Conservation (phyloP, 2,797 vertebrate species). For the Manis pentadactyla region DNA sequence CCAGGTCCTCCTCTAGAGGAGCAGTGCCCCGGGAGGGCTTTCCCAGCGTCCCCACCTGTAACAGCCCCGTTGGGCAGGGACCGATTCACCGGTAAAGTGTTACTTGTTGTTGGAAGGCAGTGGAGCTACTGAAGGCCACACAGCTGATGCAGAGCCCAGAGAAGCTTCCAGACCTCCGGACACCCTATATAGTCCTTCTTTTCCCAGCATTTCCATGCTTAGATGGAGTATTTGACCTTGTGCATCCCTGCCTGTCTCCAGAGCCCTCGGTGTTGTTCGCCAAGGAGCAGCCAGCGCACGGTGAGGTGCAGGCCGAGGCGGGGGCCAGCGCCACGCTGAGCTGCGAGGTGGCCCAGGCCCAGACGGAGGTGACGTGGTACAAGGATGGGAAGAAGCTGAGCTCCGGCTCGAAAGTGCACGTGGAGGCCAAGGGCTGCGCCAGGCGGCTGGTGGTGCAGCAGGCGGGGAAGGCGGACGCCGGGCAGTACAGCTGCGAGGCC, state of each 20-base stretch:
- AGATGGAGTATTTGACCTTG: neutral
- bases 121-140: neutral
- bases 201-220: too few relatives aligned
- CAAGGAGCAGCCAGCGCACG: constrained; percentile 45
- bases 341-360: constrained; percentile 77
- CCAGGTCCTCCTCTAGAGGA: neutral
- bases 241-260: neutral
- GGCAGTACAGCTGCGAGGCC: constrained; percentile 81
- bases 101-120: neutral
- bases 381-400: constrained; percentile 82
- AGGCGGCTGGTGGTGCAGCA: constrained; percentile 73
- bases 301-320: constrained; percentile 61
- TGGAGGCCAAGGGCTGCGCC: constrained; percentile 72
- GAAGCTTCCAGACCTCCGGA: neutral
- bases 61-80: neutral
- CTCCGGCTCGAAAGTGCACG: constrained; percentile 49
- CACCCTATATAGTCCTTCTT: too few relatives aligned
- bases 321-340: too few relatives aligned
- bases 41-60: neutral
- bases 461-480: constrained; percentile 75
- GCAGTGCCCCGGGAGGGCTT: too few relatives aligned
- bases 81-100: neutral
- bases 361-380: constrained; percentile 81
- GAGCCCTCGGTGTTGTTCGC: constrained; percentile 63
- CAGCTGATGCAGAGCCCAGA: neutral